These are phyloP conservation scores for Limanda limanda DNA, from an alignment of 2,113 vertebrate genomes.

Conservation along the genomic window DNA sequence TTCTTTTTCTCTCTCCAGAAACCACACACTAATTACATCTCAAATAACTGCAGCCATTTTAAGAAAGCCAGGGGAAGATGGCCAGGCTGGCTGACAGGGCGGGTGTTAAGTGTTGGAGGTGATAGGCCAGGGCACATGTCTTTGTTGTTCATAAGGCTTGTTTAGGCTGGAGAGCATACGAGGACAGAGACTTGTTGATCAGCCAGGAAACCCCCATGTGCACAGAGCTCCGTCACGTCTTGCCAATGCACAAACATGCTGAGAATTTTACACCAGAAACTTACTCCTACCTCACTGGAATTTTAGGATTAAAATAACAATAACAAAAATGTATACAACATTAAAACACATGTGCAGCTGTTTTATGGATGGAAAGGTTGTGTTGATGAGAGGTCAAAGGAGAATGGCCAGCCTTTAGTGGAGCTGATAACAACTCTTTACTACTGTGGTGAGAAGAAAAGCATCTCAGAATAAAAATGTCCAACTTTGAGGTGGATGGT, in stretches of 20 bases:
- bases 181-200: slow-evolving; percentile 35
- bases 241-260: slow-evolving; percentile 26
- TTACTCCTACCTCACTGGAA: slow-evolving; percentile 6
- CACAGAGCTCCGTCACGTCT: slow-evolving; percentile 26
- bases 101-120: slow-evolving; percentile 24
- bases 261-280: not conserved
- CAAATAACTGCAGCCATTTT: slow-evolving; percentile 45
- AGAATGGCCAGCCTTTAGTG: not conserved
- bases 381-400: not conserved
- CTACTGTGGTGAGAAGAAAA: not conserved
- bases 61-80: slow-evolving; percentile 2
- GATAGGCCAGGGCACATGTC: not conserved
- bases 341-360: not conserved
- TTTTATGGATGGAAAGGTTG: not conserved
- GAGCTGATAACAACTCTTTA: not conserved
- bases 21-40: slow-evolving; percentile 56
- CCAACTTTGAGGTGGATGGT: no score
- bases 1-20: slow-evolving; percentile 21
- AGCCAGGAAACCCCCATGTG: slow-evolving; percentile 26
- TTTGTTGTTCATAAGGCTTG: slow-evolving; percentile 19
- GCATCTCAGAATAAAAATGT: no score
- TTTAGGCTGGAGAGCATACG: not conserved
- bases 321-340: not conserved
- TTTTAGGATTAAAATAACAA: slow-evolving; percentile 23
- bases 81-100: not conserved